Evolutionary conservation across 1,140 invertebrate genomes (phyloP).

Genomic region (Nylanderia fulva): DNA sequence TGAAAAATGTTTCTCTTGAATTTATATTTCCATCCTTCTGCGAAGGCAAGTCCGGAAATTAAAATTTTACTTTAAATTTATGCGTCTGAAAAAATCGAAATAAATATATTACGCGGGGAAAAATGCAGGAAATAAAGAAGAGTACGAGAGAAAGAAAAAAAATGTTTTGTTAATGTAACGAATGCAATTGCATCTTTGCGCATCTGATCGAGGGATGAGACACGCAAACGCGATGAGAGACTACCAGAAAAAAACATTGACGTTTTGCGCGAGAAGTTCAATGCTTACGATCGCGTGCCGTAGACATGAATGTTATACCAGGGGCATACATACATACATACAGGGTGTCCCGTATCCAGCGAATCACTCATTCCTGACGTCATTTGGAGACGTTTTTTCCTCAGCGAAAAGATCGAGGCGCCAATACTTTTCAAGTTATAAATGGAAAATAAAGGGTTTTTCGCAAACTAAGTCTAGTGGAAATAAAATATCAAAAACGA

Average conservation of each 20-base stretch:
- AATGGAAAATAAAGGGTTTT: no score
- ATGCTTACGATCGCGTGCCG: slow-evolving; percentile 56
- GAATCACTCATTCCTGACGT: no score
- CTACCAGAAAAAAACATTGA: slow-evolving; percentile 34
- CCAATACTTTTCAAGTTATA: no score
- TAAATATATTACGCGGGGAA: neutral
- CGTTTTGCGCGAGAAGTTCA: slow-evolving; percentile 45
- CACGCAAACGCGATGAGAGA: neutral
- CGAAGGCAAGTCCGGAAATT: neutral
- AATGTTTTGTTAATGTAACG: neutral
- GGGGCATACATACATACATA: neutral
- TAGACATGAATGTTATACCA: neutral
- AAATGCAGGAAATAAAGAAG: neutral
- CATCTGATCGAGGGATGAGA: neutral
- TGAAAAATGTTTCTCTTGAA: neutral
- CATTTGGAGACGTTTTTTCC: no score
- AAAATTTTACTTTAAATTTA: neutral
- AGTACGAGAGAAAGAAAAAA: neutral
- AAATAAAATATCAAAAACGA: no score
- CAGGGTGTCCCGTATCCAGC: no score
- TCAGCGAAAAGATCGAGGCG: no score
- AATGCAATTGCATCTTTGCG: neutral
- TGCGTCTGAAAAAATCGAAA: neutral
- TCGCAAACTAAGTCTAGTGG: no score
- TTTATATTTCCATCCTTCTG: neutral